Percentiles rank a stretch among this genome's conserved stretches.
These are phyloP conservation scores for Neuroterus valhalla DNA, from an alignment of 1,140 invertebrate species.

Conservation along the genomic window DNA sequence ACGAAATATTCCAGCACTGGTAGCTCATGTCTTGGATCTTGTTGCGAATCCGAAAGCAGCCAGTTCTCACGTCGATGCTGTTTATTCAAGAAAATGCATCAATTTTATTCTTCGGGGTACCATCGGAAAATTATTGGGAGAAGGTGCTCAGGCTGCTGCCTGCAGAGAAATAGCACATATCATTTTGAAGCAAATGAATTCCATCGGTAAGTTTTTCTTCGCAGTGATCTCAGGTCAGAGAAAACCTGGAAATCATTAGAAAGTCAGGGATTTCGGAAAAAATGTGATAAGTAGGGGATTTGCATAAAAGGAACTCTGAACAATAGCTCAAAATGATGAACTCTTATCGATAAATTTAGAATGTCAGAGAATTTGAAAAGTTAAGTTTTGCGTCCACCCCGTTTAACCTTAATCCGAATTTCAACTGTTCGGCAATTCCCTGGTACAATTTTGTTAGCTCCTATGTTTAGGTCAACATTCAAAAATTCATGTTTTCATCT, in stretches of 20 bases:
- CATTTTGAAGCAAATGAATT: constrained; percentile 96
- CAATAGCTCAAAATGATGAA: too few relatives aligned
- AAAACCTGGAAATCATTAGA: constrained; percentile 27
- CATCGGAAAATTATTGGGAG: constrained; percentile 94
- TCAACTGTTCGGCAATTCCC: too few relatives aligned
- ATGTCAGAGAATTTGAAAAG: too few relatives aligned
- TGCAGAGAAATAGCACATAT: constrained; percentile 95
- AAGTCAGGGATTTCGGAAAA: background rate
- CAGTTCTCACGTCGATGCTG: constrained; percentile 96
- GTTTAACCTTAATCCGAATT: too few relatives aligned
- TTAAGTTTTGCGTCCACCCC: too few relatives aligned
- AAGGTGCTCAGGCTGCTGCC: constrained; percentile 96
- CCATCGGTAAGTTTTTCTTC: constrained; percentile 78
- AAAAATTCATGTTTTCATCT: too few relatives aligned
- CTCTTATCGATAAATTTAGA: too few relatives aligned
- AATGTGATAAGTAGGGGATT: too few relatives aligned
- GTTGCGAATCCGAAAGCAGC: constrained; percentile 95
- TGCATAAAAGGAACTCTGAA: too few relatives aligned
- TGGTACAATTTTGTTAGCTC: too few relatives aligned
- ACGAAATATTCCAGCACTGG: constrained; percentile 88
- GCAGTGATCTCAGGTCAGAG: constrained; percentile 30
- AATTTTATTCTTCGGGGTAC: constrained; percentile 95
- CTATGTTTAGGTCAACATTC: too few relatives aligned
- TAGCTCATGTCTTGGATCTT: constrained; percentile 93
- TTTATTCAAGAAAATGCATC: constrained; percentile 98